Evolutionary conservation across 2,888 invertebrate genomes (phyloP).

Genomic region (Ectobius pallidus): DNA sequence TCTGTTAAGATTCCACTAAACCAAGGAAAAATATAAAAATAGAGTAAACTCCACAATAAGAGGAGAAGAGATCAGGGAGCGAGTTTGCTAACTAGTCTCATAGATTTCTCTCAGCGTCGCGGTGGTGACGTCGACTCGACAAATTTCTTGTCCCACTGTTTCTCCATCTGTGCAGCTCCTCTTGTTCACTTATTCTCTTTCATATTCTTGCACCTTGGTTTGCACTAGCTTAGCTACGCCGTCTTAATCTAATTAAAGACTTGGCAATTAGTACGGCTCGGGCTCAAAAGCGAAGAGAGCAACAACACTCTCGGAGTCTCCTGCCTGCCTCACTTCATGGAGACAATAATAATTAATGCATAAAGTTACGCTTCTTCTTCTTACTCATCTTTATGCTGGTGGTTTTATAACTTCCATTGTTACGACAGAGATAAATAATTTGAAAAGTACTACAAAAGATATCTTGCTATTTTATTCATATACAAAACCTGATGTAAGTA

Average conservation of each 20-base stretch:
- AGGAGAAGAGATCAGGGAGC: no score
- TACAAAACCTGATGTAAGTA: background rate
- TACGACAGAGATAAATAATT: slow-evolving; percentile 23
- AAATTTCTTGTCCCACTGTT: slow-evolving; percentile 14
- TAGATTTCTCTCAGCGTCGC: no score
- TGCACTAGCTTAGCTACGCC: slow-evolving; percentile 23
- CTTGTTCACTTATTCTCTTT: slow-evolving; percentile 17
- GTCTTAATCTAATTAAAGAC: slow-evolving; percentile 26
- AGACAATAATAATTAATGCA: slow-evolving; percentile 33
- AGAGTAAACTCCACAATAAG: no score
- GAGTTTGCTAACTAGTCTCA: no score
- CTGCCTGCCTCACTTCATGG: slow-evolving; percentile 10
- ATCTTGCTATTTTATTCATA: slow-evolving; percentile 8
- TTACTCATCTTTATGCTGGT: background rate
- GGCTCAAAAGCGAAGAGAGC: slow-evolving; percentile 32
- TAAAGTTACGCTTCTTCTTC: slow-evolving; percentile 31
- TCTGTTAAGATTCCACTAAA: no score
- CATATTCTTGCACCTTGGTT: slow-evolving; percentile 33
- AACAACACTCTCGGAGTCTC: slow-evolving; percentile 9
- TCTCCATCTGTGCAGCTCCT: slow-evolving; percentile 1
- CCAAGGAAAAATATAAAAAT: no score
- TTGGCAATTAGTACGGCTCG: slow-evolving; percentile 29
- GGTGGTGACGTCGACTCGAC: no score
- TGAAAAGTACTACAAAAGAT: slow-evolving; percentile 12
- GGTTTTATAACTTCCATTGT: slow-evolving; percentile 29